phyloP scores from a whole-genome alignment of 2,888 invertebrate genomes.

The Chirona hameri region DNA sequence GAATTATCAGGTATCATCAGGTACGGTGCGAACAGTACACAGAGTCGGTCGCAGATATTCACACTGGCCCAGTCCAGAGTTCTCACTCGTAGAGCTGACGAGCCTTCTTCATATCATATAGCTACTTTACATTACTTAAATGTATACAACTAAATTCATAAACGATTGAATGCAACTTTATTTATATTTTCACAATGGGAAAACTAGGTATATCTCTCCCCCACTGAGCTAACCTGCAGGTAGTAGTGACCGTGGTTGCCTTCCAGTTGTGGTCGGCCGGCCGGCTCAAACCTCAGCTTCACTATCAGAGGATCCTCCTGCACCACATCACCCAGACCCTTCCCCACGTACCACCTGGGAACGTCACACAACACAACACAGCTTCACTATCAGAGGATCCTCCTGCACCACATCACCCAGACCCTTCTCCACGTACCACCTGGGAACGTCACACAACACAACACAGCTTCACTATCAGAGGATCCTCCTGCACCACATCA shows the following conservation, averaged over 20 bases:
- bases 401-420: conserved; percentile 48
- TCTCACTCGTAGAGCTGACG: too few relatives aligned
- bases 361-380: conserved; percentile 44
- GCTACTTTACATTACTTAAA: too few relatives aligned
- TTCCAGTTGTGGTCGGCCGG: conserved; percentile 65
- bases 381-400: conserved; percentile 62
- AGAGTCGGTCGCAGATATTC: too few relatives aligned
- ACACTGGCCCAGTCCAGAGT: too few relatives aligned
- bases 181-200: too few relatives aligned
- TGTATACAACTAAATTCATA: too few relatives aligned
- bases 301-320: conserved; percentile 59
- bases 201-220: too few relatives aligned
- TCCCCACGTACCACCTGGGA: conserved; percentile 55
- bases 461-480: conserved; percentile 64
- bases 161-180: too few relatives aligned
- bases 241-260: conserved; percentile 52
- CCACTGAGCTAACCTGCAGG: conserved; percentile 28
- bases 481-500: conserved; percentile 50
- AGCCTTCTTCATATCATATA: too few relatives aligned
- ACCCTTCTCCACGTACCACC: conserved; percentile 57
- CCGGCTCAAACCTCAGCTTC: conserved; percentile 70
- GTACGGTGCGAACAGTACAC: too few relatives aligned
- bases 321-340: conserved; percentile 50
- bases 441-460: too few relatives aligned
- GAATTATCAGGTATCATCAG: too few relatives aligned